These are phyloP conservation scores for Tethea ocularis DNA, from an alignment of 2,888 invertebrate species.

Conservation along the genomic window DNA sequence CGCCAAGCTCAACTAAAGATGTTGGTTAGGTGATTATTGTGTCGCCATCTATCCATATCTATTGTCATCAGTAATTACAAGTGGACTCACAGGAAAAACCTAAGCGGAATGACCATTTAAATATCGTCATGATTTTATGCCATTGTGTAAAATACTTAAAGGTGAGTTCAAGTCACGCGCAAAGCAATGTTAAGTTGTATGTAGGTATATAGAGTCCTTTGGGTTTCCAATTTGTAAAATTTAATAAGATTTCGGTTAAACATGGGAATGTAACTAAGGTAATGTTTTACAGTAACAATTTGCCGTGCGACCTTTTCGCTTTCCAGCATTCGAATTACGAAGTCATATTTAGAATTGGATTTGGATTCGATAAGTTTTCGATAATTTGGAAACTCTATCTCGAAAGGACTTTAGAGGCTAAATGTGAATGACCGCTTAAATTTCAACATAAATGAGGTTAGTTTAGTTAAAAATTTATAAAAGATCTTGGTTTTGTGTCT, in stretches of 20 bases:
- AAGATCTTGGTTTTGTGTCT: too few species aligned
- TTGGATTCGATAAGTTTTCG: conserved; percentile 5
- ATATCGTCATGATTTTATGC: not conserved
- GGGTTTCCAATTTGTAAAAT: conserved; percentile 1
- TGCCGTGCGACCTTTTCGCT: conserved; percentile 9
- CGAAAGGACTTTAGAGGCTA: not conserved
- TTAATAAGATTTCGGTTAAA: not conserved
- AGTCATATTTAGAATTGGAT: conserved; percentile 6
- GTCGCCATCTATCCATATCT: too few species aligned
- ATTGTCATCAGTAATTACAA: too few species aligned
- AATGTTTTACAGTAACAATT: conserved; percentile 3
- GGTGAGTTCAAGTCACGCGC: not conserved
- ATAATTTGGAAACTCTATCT: not conserved
- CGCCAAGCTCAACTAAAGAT: too few species aligned
- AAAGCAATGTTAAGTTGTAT: not conserved
- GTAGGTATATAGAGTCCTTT: not conserved
- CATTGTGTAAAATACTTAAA: not conserved
- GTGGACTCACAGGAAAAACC: too few species aligned
- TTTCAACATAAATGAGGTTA: too few species aligned
- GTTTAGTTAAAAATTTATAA: too few species aligned
- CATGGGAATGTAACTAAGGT: not conserved
- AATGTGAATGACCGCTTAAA: too few species aligned
- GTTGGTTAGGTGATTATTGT: too few species aligned
- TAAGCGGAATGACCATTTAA: too few species aligned
- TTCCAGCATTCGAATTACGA: not conserved